Evolutionary conservation across 2,888 invertebrate species (phyloP), one percentile per base, ranked within the genome.

Genomic region (Charanyca ferruginea): DNA sequence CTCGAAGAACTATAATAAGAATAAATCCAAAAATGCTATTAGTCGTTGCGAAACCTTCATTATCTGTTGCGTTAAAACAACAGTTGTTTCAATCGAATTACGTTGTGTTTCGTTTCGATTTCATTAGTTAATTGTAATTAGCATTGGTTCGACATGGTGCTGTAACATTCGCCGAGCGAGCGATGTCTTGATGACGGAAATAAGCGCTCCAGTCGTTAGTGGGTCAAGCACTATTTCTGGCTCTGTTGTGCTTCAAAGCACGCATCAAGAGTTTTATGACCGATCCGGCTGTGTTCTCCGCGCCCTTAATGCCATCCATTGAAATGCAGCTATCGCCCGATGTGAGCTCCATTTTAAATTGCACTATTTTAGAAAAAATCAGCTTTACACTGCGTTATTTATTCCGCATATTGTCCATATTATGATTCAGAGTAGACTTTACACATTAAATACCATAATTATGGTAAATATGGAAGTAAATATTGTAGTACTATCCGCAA

Each of bases 141-240:
- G 87, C 82, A 88, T 89, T 86, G 83, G 84, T 87, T 80, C 82
- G 83, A 83, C 77, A 84, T 85, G 77, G 80, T 85, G 64, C 59
- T 69, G 66, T 65, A 85, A 83, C 83, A 82, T 80, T 84, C 77
- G 85, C 83, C 84, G 85, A 85, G 78, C 85, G 85, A 85, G 82
- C 88, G 83, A 84, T 86, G 85, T 89, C 86, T 91, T 90, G 92
- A 93, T 93, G 94, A 93, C 95, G 94, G 95, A 95, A 94, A 95
- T 95, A 95, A 93, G 91, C 93, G 90, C 89, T 94, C 94, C 94
- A 94, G 94, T 89, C 91, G 91, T 93, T 92, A 94, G 87, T 95
- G 91, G 95, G 95, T 95, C 95, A 94, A 92, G 85, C 86, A 93
- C 93, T 95, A 95, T 95, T 95, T 93, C 91, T 90, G 92, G 90